Percentiles rank a stretch among this genome's conserved stretches.
Conservation (phyloP, 2,113 vertebrate genomes). For the Cepphus grylle region DNA sequence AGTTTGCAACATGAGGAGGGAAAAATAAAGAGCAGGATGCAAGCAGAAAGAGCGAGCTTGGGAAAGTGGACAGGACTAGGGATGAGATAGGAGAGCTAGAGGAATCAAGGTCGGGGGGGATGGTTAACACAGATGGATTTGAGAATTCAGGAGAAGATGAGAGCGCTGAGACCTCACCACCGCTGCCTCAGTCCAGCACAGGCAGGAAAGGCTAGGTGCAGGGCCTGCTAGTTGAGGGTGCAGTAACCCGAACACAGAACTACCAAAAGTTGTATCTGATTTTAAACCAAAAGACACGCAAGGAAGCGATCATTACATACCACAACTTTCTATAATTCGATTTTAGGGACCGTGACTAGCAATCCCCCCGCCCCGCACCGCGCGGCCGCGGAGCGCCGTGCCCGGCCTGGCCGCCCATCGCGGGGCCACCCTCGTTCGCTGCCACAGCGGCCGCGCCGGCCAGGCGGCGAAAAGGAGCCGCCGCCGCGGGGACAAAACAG, state of each 20-base stretch:
- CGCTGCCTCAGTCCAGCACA: fast-evolving
- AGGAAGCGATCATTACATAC: fast-evolving
- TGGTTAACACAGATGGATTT: fast-evolving
- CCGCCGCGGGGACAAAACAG: neutral
- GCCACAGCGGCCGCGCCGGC: fast-evolving
- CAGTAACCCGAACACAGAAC: fast-evolving
- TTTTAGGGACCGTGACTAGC: fast-evolving
- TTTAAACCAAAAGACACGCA: fast-evolving
- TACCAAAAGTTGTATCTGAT: fast-evolving
- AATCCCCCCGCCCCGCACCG: fast-evolving
- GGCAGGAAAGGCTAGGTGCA: neutral
- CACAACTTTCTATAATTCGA: fast-evolving
- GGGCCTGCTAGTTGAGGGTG: fast-evolving
- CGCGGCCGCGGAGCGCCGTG: fast-evolving
- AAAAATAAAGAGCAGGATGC: fast-evolving
- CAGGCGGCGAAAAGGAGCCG: neutral
- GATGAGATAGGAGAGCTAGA: neutral
- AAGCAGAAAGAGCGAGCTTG: fast-evolving
- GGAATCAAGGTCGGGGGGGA: fast-evolving
- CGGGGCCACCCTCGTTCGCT: fast-evolving
- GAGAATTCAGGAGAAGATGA: too few relatives aligned
- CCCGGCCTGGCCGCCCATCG: too few relatives aligned
- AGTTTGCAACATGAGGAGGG: neutral
- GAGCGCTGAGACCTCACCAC: fast-evolving
- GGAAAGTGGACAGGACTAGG: neutral